phyloP scores from a whole-genome alignment of 1,140 invertebrate species.

The Tetragonula clypearis region DNA sequence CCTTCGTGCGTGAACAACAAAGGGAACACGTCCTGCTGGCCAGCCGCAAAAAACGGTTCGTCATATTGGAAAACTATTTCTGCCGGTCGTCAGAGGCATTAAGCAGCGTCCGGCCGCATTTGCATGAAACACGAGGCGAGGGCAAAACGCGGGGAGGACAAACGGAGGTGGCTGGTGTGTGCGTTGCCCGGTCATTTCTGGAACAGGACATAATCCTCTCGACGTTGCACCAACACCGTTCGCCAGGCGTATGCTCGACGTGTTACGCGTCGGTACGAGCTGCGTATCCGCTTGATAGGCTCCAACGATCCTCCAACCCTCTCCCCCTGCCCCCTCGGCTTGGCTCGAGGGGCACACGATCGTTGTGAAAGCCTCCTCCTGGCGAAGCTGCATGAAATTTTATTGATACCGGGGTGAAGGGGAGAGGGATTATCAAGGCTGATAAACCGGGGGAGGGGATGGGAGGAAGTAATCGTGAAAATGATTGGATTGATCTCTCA shows the following conservation, averaged over 20 bases:
- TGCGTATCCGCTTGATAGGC: conserved; percentile 30
- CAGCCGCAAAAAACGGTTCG: conserved; percentile 8
- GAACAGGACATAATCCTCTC: conserved; percentile 31
- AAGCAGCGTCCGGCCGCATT: conserved; percentile 10
- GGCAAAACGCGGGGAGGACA: background rate
- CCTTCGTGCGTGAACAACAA: background rate
- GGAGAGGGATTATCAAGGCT: too few relatives aligned
- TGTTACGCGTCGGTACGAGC: conserved; percentile 3
- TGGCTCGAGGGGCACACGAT: background rate
- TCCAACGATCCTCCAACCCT: background rate
- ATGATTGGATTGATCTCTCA: background rate
- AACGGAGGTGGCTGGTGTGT: background rate
- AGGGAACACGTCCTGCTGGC: background rate
- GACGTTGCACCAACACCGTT: conserved; percentile 25
- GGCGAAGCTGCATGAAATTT: background rate
- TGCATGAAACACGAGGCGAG: conserved; percentile 18
- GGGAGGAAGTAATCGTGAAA: background rate
- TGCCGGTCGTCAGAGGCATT: background rate
- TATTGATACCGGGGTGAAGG: background rate
- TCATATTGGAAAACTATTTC: conserved; percentile 30
- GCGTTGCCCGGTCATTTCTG: conserved; percentile 3
- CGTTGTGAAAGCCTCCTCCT: background rate
- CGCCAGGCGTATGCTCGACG: background rate
- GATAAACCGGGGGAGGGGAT: background rate
- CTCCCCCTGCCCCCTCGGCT: background rate